Evolutionary conservation across 2,888 invertebrate genomes (phyloP).

Genomic region (Agriotes lineatus): DNA sequence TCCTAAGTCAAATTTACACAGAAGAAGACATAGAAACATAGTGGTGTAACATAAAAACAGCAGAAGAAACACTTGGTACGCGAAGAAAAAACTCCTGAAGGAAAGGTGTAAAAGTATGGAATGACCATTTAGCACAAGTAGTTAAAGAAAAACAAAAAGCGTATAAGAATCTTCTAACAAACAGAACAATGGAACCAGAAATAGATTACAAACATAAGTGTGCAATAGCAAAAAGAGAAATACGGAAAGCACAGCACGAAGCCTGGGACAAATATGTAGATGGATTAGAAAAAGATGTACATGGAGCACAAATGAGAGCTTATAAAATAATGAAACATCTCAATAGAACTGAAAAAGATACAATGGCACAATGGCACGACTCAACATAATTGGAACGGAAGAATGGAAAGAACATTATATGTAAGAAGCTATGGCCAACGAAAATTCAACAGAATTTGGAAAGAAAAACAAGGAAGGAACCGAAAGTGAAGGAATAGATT

Average conservation of each 20-base stretch:
- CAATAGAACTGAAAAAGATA: background rate
- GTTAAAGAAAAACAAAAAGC: background rate
- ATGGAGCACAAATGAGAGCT: background rate
- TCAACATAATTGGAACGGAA: background rate
- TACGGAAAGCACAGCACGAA: background rate
- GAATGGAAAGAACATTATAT: conserved; percentile 3
- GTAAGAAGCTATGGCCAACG: conserved; percentile 3
- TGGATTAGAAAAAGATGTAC: background rate
- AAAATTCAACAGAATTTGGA: background rate
- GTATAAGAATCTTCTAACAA: background rate
- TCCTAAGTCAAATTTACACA: background rate
- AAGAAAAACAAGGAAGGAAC: background rate
- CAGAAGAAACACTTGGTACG: background rate
- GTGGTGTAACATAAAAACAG: background rate
- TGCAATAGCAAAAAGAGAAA: background rate
- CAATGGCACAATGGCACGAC: too few relatives aligned
- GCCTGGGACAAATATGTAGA: background rate
- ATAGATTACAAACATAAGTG: background rate
- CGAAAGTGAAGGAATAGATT: background rate
- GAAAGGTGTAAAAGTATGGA: background rate
- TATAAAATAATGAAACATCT: background rate
- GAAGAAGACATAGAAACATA: background rate
- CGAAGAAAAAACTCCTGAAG: background rate
- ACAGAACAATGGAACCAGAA: background rate
- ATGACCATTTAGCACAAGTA: background rate